Base-by-base conservation (phyloP, 2,888 invertebrate species). In the Drosophila formosana region DNA sequence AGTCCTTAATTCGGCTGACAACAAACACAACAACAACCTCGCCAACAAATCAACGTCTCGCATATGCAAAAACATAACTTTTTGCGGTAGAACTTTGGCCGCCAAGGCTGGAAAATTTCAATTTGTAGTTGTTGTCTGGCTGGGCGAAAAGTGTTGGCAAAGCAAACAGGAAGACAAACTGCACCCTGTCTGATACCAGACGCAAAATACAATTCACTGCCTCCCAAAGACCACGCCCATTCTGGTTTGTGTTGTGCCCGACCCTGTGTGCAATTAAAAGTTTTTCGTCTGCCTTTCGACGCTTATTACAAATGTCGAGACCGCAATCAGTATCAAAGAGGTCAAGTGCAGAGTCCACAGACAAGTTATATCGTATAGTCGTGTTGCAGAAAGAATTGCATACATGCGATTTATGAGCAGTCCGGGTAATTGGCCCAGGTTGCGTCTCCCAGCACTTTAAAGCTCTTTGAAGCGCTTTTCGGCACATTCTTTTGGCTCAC, bases 271-370 rank as follows among this genome's bases (percentile, higher is more conserved):
- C 85, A 83, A 83, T 83, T 83, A 88, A 83, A 83, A 83, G 82
- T 83, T 88, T 67, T 78, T 67, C 58, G 76, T 75, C 66, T 72
- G 78, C 58, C 52, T 73, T 57, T 65, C 70, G 72, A 79, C 75
- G 82, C 71, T 77, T 83, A 83, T 83, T 82, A 66, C 86, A 77
- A 82, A 75, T 88, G 82, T 80, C 72, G 80, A 52, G 66, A 74
- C 80, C 82, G 80, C 88, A 88, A 77, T 79, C 84, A 84, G 26
- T 46, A 46, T 51, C 70, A 63, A 68, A 71, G 78, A 85, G 88
- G 85, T 83, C 83, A 88, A 83, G 88, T 80, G 72, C 73, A 65
- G 28, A 55, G 82, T 75, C 65, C 53, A 66, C 51, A 37, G 13
- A 52, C 30, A 64, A 47, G 23, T 53, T 45, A 32, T 11, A 37